These are phyloP conservation scores for Cuniculus paca DNA, from an alignment of 2,797 vertebrate species.

Conservation along the genomic window DNA sequence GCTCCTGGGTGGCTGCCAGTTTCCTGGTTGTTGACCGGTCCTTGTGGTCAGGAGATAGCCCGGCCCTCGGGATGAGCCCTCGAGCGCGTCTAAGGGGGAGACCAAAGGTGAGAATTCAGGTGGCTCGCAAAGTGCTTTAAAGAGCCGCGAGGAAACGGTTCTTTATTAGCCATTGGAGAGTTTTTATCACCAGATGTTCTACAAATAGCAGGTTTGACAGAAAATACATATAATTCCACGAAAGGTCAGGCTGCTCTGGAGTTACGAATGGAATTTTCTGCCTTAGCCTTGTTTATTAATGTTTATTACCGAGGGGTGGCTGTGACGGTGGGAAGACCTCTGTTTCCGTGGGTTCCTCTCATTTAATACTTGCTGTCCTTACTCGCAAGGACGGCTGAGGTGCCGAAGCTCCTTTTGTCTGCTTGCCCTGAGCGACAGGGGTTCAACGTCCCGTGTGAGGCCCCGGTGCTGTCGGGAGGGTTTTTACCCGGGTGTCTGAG, in stretches of 20 bases:
- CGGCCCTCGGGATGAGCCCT: neutral
- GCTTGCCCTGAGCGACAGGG: neutral
- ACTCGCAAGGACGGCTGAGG: neutral
- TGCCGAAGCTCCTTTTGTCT: neutral
- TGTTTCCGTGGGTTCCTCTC: slow-evolving; percentile 17
- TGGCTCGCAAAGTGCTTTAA: neutral
- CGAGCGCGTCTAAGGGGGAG: neutral
- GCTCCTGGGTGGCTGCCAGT: neutral
- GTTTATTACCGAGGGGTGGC: slow-evolving; percentile 55
- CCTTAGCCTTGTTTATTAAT: slow-evolving; percentile 66
- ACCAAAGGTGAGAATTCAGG: neutral
- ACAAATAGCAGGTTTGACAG: slow-evolving; percentile 29
- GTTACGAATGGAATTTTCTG: slow-evolving; percentile 46
- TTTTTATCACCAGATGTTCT: slow-evolving; percentile 21
- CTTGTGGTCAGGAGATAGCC: neutral
- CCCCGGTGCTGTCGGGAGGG: neutral
- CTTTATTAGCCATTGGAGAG: neutral
- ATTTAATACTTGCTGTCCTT: slow-evolving; percentile 69
- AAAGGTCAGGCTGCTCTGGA: slow-evolving; percentile 76
- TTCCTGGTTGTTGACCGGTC: too few species aligned
- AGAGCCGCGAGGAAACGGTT: neutral
- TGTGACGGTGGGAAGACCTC: neutral
- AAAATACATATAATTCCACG: slow-evolving; percentile 67
- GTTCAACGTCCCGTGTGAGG: neutral
- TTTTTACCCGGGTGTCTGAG: neutral